A percentile compares a stretch with the other conserved stretches of the same genome.
phyloP scores from a whole-genome alignment of 2,113 vertebrate species.

The Sinocyclocheilus grahami region DNA sequence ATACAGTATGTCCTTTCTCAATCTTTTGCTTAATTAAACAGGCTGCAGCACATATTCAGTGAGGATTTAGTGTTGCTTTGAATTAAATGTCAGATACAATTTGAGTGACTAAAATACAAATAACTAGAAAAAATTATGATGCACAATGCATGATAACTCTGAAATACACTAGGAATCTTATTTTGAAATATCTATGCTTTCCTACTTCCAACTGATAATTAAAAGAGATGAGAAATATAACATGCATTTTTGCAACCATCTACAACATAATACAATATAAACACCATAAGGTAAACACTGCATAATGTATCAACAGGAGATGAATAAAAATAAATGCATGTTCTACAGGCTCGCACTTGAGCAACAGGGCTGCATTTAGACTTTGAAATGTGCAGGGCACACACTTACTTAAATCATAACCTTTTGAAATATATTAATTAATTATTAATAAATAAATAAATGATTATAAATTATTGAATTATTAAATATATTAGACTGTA shows the following conservation, averaged over 20 bases:
- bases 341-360: too few relatives aligned
- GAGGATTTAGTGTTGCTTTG: too few relatives aligned
- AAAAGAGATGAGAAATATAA: not conserved
- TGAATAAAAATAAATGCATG: too few relatives aligned
- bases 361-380: not conserved
- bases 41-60: too few relatives aligned
- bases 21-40: too few relatives aligned
- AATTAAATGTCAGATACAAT: not conserved
- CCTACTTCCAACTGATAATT: not conserved
- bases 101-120: not conserved
- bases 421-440: not conserved
- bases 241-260: not conserved
- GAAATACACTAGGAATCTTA: not conserved
- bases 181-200: not conserved
- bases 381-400: not conserved
- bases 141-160: not conserved
- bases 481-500: not conserved
- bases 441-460: too few relatives aligned
- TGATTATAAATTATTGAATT: too few relatives aligned
- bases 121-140: not conserved
- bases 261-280: too few relatives aligned
- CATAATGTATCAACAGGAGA: too few relatives aligned
- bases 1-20: not conserved
- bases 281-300: too few relatives aligned
- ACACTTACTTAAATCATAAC: not conserved